Evolutionary conservation across 2,113 vertebrate genomes (phyloP), one percentile per base, ranked within the genome.

Genomic region (Chaenocephalus aceratus): DNA sequence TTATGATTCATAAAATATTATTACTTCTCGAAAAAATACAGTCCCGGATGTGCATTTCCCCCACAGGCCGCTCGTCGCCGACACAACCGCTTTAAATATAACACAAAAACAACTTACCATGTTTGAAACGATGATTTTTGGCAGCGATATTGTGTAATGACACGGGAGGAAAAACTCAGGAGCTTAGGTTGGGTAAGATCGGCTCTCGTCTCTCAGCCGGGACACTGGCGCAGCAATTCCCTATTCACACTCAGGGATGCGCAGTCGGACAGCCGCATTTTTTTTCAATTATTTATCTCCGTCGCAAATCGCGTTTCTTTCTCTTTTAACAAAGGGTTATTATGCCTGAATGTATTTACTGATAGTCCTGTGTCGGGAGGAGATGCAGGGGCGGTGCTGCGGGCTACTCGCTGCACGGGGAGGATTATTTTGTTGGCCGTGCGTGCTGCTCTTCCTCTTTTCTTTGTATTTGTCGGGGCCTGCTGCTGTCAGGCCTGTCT

Each of bases 1-100:
- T 95, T 95, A 95, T 95, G 94, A 95, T 94, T 95, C 94, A 95
- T 95, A 95, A 95, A 93, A 94, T 91, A 88, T 87, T 92, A 93
- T 90, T 90, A 93, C 77, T 84, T 45, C 75, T 57, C 59, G 58
- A 67, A 85, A 57, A 86, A 88, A 85, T 34, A 79, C 70, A 75
- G 69, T 87, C 88, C 86, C 86, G 90, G 90, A 92, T 90, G 83
- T 85, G 75, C 84, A 77, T 87, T 88, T 88, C 83, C 65, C 46
- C 72, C 62, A 34, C 85, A 80, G 82, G 69, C 89, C 88, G 79
- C 84, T 51, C 89, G 86, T 88, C 87, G 82, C 59, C 79, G 76
- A 82, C 81, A 72, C 53, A 56, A 73, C 11, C 36, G 12, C 8
- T 21, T 36, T 2, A 51, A 79, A 82, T 51, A 80, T 30, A 75